These are phyloP conservation scores for Cantharis rufa DNA, from an alignment of 2,888 invertebrate species.

Conservation along the genomic window DNA sequence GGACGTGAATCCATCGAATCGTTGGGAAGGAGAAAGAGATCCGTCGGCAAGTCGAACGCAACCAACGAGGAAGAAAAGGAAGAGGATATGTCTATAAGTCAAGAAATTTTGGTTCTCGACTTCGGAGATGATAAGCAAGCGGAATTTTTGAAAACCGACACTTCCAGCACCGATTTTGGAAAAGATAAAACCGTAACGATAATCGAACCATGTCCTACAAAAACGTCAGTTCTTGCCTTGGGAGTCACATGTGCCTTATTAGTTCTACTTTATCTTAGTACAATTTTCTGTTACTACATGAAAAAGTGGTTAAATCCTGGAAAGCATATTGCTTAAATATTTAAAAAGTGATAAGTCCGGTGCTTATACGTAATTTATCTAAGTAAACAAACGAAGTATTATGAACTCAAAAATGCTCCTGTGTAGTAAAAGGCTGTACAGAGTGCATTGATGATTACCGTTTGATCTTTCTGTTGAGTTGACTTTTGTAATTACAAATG, in stretches of 20 bases:
- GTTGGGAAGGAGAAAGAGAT: constrained; percentile 88
- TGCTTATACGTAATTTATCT: constrained; percentile 27
- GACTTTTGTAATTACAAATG: constrained; percentile 25
- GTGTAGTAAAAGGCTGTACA: constrained; percentile 2
- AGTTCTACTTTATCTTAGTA: constrained; percentile 86
- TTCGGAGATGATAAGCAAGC: constrained; percentile 88
- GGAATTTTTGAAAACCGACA: constrained; percentile 78
- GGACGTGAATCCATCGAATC: constrained; percentile 89
- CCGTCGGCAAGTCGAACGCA: constrained; percentile 62
- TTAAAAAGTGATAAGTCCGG: constrained; percentile 18
- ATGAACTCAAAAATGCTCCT: constrained; percentile 6
- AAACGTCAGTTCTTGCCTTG: constrained; percentile 86
- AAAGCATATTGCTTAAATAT: constrained; percentile 71
- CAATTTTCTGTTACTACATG: constrained; percentile 91
- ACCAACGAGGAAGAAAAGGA: constrained; percentile 69
- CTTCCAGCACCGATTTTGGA: constrained; percentile 73
- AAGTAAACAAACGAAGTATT: constrained; percentile 24
- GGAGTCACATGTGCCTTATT: constrained; percentile 90
- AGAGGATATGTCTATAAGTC: constrained; percentile 90
- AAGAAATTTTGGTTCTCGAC: constrained; percentile 91
- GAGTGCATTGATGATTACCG: constrained; percentile 10
- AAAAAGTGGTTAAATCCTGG: constrained; percentile 87
- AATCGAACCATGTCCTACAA: constrained; percentile 89
- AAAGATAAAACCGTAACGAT: constrained; percentile 89
- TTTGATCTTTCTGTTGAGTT: constrained; percentile 46